Base-by-base conservation (phyloP, 2,797 vertebrate species). In the Neosilurus hyrtlii region DNA sequence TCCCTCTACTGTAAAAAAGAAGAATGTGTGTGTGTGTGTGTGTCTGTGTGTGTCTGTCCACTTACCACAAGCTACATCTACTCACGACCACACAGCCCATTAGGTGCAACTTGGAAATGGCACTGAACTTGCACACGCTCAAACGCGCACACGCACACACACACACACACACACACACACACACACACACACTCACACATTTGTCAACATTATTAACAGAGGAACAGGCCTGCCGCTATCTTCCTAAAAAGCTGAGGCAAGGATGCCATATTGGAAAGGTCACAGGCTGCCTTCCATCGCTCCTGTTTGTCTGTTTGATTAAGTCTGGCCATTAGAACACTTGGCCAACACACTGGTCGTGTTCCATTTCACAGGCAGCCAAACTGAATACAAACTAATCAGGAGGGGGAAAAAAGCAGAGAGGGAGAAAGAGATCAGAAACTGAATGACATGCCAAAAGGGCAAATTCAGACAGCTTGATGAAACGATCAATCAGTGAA, bases 241-340 rank as follows among this genome's bases (percentile, higher is more conserved):
- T 88, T 86, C 84, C 81, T 80, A 35, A 82, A 84, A 84, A 86
- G 70, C 84, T 72, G 82, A 80, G 78, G 65, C 80, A 81, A 85
- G 86, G 72, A 76, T 85, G 85, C 86, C 87, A 86, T 87, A 83
- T 90, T 88, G 86, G 83, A 94, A 94, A 94, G 93, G 94, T 94
- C 93, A 93, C 81, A 79, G 77, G 63, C 83, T 78, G 87, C 90
- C 89, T 91, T 86, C 90, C 86, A 86, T 88, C 88, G 90, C 89
- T 91, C 90, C 91, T 86, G 92, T 94, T 92, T 93, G 91, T 93
- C 92, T 92, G 86, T 90, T 88, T 92, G 92, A 94, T 92, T 93
- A 92, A 93, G 92, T 90, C 91, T 89, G 88, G 90, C 92, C 93
- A 94, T 94, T 94, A 94, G 90, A 88, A 82, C 86, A 86, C 80